Percentiles rank a stretch among this genome's conserved stretches.
These are phyloP conservation scores for Anguilla megastoma DNA, from an alignment of 2,797 vertebrate genomes.

Conservation along the genomic window DNA sequence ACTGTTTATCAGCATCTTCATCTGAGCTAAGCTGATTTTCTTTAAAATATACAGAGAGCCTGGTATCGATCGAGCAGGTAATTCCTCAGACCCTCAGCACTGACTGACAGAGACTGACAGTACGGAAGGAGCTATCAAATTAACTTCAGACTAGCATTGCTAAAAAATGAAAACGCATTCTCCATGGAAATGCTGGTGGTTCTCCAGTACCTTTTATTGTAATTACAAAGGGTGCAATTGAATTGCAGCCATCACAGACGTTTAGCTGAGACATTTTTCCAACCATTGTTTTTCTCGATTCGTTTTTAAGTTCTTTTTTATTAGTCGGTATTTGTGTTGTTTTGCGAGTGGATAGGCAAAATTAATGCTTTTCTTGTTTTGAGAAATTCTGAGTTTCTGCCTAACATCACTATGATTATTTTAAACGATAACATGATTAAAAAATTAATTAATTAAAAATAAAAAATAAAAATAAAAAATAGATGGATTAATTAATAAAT, in stretches of 20 bases:
- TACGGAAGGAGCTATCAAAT: constrained; percentile 59
- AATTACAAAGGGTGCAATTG: constrained; percentile 69
- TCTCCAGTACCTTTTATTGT: constrained; percentile 66
- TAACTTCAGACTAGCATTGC: constrained; percentile 38
- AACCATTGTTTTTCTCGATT: constrained; percentile 19
- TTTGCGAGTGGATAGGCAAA: neutral
- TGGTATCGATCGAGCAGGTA: constrained; percentile 50
- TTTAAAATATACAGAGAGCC: constrained; percentile 44
- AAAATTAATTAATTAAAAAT: neutral
- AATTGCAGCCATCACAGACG: constrained; percentile 60
- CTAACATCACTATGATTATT: neutral
- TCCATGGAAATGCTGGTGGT: constrained; percentile 57
- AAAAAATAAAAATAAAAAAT: neutral
- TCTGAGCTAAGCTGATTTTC: constrained; percentile 50
- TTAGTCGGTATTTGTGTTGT: constrained; percentile 36
- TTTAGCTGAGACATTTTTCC: constrained; percentile 42
- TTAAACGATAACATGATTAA: neutral
- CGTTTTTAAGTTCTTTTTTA: constrained; percentile 25
- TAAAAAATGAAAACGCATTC: constrained; percentile 60
- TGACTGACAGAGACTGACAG: constrained; percentile 61
- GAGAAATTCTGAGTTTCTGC: too few species aligned
- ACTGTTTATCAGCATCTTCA: constrained; percentile 55
- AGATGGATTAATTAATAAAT: too few species aligned
- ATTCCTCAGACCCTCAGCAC: constrained; percentile 47
- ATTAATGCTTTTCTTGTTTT: neutral